phyloP scores from a whole-genome alignment of 2,888 invertebrate genomes.

The Erynnis tages region DNA sequence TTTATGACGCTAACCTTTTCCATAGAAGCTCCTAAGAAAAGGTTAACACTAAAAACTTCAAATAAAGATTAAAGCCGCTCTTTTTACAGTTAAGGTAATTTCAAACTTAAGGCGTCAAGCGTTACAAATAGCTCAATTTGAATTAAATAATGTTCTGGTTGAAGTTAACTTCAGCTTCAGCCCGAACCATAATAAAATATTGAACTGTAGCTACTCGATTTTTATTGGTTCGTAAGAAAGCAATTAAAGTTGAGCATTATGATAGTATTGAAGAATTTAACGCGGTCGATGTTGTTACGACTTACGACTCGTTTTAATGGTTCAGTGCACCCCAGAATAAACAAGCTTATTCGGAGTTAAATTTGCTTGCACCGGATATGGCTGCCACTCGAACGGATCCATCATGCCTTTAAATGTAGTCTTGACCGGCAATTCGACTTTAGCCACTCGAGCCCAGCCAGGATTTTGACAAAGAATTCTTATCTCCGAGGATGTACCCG shows the following conservation, averaged over 20 bases:
- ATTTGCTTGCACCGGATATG: slow-evolving; percentile 78
- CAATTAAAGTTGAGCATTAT: slow-evolving; percentile 75
- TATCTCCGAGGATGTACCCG: slow-evolving; percentile 53
- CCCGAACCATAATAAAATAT: slow-evolving; percentile 28
- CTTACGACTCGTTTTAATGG: slow-evolving; percentile 73
- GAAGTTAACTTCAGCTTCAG: slow-evolving; percentile 61
- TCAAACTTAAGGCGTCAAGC: slow-evolving; percentile 8
- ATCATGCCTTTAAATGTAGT: slow-evolving; percentile 61
- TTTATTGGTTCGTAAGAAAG: slow-evolving; percentile 77
- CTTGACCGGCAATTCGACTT: slow-evolving; percentile 52
- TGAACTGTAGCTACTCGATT: slow-evolving; percentile 53
- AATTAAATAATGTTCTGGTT: slow-evolving; percentile 50
- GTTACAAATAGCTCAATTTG: slow-evolving; percentile 28
- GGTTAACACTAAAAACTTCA: neutral
- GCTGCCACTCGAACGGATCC: slow-evolving; percentile 73
- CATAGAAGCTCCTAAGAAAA: neutral
- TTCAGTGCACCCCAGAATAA: slow-evolving; percentile 80
- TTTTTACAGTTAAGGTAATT: neutral
- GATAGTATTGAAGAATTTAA: slow-evolving; percentile 78
- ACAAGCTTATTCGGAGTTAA: slow-evolving; percentile 75
- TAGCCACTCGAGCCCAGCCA: slow-evolving; percentile 50
- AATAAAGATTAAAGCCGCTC: neutral
- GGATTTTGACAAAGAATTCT: slow-evolving; percentile 49
- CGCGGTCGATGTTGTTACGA: slow-evolving; percentile 72
- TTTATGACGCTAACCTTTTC: slow-evolving; percentile 7